Base-by-base conservation (phyloP, 2,113 vertebrate species). In the Tympanuchus pallidicinctus region DNA sequence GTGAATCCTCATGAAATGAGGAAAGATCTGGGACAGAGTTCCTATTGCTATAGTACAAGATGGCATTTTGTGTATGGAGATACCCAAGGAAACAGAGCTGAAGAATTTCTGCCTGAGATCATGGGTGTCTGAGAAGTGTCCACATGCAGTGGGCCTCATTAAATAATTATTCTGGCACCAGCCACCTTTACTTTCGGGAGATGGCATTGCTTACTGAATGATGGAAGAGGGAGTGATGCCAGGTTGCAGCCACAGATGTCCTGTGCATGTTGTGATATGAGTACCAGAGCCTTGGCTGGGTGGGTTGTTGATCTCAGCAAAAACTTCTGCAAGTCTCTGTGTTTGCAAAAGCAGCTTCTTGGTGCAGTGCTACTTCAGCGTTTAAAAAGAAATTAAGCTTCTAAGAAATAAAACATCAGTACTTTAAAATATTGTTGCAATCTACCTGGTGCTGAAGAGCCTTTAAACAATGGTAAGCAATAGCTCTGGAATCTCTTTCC, bases 201-300 rank as follows among this genome's bases (percentile, higher is more conserved):
- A 21, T 28, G 3, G 3, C 6, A 16, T 50, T 73, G 43, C 56
- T 36, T 4, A 17, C 2, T 18, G 66, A 76, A 32, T 45, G 42
- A 27, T 7, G 5, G 61, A 60, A 56, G 42, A 48, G 47, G 22
- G 56, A 12, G n/a, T 9, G 20, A 7, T 48, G 61, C 34, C 4
- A 2, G 60, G 8, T n/a, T 80, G 38, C 47, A 67, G 15, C 16
- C 6, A 5, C 2, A 2, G 15, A 8, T 76, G 60, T 28, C 13
- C 27, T 56, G 54, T 32, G 1, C 7, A 38, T 0, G 0, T 30
- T 64, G 8, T 34, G 25, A 66, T 34, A 45, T 0, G 0, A 36
- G 20, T 27, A 20, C 40, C 16, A 25, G 30, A 1, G 1, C 19
- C 50, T 57, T 38, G 12, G 25, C 40, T 40, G 30, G 1, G 4